Evolutionary conservation across 1,140 invertebrate genomes (phyloP).

Genomic region (Diabrotica undecimpunctata): DNA sequence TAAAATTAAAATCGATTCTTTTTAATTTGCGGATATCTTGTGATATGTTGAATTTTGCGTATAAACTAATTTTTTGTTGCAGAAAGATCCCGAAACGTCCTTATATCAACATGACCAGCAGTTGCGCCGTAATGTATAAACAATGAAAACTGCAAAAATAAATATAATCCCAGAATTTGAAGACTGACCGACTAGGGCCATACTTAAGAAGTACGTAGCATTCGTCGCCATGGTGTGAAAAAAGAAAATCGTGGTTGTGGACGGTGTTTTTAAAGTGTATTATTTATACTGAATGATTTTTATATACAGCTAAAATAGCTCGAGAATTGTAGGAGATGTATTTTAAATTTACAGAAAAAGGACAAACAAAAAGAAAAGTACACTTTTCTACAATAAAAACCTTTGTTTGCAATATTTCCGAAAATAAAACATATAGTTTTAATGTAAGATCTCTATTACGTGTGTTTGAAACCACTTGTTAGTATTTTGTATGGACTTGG

Average conservation of each 20-base stretch:
- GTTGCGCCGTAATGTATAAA: conserved; percentile 24
- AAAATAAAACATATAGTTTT: too few species aligned
- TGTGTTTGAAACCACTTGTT: too few species aligned
- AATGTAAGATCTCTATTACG: too few species aligned
- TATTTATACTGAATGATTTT: conserved; percentile 17
- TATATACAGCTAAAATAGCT: conserved; percentile 20
- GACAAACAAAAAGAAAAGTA: background rate
- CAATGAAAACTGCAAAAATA: conserved; percentile 7
- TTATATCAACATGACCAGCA: conserved; percentile 21
- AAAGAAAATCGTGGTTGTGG: conserved; percentile 13
- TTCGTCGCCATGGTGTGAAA: conserved; percentile 6
- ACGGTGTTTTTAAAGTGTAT: conserved; percentile 8
- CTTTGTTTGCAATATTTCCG: background rate
- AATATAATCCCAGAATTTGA: background rate
- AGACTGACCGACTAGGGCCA: conserved; percentile 29
- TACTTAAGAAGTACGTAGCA: conserved; percentile 22
- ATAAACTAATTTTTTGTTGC: conserved; percentile 15
- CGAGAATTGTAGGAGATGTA: conserved; percentile 4
- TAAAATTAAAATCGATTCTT: too few species aligned
- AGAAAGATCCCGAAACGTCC: conserved; percentile 13
- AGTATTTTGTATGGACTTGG: too few species aligned
- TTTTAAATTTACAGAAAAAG: background rate
- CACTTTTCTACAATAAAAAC: background rate
- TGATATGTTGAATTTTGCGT: too few species aligned
- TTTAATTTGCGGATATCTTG: too few species aligned